These are phyloP conservation scores for Tiliacea citrago DNA, from an alignment of 2,888 invertebrate species.

Conservation along the genomic window DNA sequence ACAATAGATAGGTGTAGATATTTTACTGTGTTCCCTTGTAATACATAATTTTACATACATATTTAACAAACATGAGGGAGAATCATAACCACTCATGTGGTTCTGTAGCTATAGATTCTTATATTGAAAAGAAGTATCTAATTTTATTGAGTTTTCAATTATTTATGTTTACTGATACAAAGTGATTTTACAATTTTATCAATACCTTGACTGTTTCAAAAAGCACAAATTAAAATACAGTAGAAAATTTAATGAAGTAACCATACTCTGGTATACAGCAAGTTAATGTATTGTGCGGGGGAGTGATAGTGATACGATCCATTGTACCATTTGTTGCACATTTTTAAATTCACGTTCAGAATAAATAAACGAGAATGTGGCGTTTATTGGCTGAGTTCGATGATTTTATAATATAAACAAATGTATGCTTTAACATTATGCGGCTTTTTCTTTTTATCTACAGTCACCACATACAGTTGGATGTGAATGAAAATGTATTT, in stretches of 20 bases:
- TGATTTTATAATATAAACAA: conserved; percentile 54
- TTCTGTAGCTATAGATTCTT: not conserved
- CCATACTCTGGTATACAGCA: conserved; percentile 16
- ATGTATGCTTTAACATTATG: conserved; percentile 39
- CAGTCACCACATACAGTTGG: conserved; percentile 6
- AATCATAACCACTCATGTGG: no score
- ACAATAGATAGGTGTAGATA: not conserved
- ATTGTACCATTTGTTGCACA: conserved; percentile 56
- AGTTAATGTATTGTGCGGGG: conserved; percentile 26
- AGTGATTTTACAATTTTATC: not conserved
- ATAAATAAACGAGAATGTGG: conserved; percentile 60
- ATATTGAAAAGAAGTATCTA: not conserved
- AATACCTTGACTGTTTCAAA: not conserved
- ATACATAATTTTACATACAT: not conserved
- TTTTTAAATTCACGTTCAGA: conserved; percentile 52
- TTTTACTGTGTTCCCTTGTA: not conserved
- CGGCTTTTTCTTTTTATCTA: conserved; percentile 39
- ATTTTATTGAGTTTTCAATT: not conserved
- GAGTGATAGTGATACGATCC: conserved; percentile 45
- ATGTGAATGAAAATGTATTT: conserved; percentile 35
- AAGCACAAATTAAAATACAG: not conserved
- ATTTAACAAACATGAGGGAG: not conserved
- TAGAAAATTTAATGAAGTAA: conserved; percentile 3
- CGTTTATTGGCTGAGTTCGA: conserved; percentile 60
- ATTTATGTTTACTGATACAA: not conserved